phyloP scores from a whole-genome alignment of 1,140 invertebrate genomes.

The Cyclargus thomasi region DNA sequence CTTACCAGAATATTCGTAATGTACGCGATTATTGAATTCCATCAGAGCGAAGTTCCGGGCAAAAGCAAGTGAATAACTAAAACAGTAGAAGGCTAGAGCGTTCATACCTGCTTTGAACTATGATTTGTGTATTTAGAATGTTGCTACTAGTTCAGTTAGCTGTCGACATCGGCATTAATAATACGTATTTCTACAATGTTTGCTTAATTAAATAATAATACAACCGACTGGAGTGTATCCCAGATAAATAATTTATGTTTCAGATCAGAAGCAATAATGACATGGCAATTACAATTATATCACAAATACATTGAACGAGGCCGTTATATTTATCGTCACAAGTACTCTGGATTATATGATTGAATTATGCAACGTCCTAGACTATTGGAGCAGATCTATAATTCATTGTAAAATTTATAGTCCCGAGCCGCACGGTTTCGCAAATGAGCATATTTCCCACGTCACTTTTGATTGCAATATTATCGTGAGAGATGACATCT shows the following conservation, averaged over 20 bases:
- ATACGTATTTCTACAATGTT: slow-evolving; percentile 4
- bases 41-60: no score
- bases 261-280: slow-evolving; percentile 6
- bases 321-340: slow-evolving; percentile 20
- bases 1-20: no score
- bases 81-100: background rate
- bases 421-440: slow-evolving; percentile 42
- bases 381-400: slow-evolving; percentile 49
- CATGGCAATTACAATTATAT: slow-evolving; percentile 17
- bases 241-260: slow-evolving; percentile 15
- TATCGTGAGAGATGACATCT: slow-evolving; percentile 67
- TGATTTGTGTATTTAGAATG: slow-evolving; percentile 1
- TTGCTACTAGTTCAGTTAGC: background rate
- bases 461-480: slow-evolving; percentile 70
- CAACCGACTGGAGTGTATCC: background rate
- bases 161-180: background rate
- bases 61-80: background rate
- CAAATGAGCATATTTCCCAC: slow-evolving; percentile 72
- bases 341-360: slow-evolving; percentile 47
- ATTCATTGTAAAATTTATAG: slow-evolving; percentile 70
- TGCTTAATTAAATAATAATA: slow-evolving; percentile 1
- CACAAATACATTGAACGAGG: slow-evolving; percentile 23
- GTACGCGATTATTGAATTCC: no score
- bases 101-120: background rate
- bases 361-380: slow-evolving; percentile 59